Percentiles rank a stretch among this genome's conserved stretches.
Evolutionary conservation across 2,113 vertebrate genomes (phyloP).

Genomic region (Numenius arquata): DNA sequence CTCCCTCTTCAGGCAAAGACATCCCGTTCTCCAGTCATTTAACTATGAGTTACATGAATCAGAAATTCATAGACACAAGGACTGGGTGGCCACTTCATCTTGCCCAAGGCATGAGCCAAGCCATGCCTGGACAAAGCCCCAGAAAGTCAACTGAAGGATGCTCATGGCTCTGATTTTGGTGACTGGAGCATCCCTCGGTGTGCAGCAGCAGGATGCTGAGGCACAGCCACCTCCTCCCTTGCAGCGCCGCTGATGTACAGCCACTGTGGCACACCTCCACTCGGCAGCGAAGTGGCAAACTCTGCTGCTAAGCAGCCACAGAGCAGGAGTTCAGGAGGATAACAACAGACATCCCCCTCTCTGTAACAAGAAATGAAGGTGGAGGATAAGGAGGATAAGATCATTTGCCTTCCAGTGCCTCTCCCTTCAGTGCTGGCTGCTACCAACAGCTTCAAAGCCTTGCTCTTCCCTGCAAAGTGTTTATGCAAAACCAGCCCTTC

Average conservation of each 20-base stretch:
- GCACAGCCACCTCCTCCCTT: background rate
- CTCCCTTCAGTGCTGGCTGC: background rate
- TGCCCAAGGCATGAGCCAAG: background rate
- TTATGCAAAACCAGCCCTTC: slow-evolving; percentile 21
- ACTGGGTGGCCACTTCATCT: background rate
- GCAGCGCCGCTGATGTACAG: accelerated
- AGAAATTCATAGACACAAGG: background rate
- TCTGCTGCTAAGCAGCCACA: background rate
- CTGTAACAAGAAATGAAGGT: background rate
- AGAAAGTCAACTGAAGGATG: background rate
- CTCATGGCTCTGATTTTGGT: background rate
- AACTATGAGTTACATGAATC: background rate
- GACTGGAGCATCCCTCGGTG: accelerated
- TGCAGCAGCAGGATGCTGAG: background rate
- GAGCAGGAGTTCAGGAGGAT: background rate
- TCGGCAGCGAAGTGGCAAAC: accelerated
- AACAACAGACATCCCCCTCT: background rate
- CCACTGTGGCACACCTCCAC: accelerated
- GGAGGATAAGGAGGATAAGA: background rate
- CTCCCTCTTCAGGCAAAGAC: background rate
- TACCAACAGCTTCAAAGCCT: slow-evolving; percentile 27
- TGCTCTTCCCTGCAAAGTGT: background rate
- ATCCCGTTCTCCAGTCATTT: background rate
- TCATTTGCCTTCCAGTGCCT: slow-evolving; percentile 1
- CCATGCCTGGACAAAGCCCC: background rate